Percentiles rank a stretch among this genome's conserved stretches.
Evolutionary conservation across 2,888 invertebrate species (phyloP).

Genomic region (Eilema caniola): DNA sequence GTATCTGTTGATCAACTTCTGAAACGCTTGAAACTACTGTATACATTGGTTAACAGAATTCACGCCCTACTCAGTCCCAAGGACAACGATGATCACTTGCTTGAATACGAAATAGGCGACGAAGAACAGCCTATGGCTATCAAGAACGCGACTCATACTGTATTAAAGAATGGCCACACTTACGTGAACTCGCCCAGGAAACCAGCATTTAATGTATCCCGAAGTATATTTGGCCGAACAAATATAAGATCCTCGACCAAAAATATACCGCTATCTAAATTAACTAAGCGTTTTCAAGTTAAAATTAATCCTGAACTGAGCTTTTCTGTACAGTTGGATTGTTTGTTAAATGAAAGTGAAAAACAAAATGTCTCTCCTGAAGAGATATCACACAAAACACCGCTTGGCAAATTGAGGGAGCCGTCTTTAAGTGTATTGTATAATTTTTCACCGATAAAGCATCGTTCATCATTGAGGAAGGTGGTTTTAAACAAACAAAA

Average conservation of each 20-base stretch:
- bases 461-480: conserved; percentile 71
- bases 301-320: conserved; percentile 70
- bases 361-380: conserved; percentile 45
- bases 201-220: conserved; percentile 57
- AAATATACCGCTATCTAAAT: conserved; percentile 65
- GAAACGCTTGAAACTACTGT: conserved; percentile 76
- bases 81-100: conserved; percentile 71
- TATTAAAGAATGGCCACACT: conserved; percentile 62
- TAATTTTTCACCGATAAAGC: conserved; percentile 68
- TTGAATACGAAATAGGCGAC: conserved; percentile 60
- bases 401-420: conserved; percentile 55
- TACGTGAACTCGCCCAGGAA: conserved; percentile 65
- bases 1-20: conserved; percentile 66
- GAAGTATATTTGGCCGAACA: conserved; percentile 73
- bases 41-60: conserved; percentile 73
- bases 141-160: conserved; percentile 69
- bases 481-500: conserved; percentile 67
- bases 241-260: conserved; percentile 67
- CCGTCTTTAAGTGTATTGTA: conserved; percentile 66
- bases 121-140: conserved; percentile 48
- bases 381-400: conserved; percentile 44
- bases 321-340: conserved; percentile 75
- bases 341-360: conserved; percentile 59
- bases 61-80: conserved; percentile 69
- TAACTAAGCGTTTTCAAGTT: conserved; percentile 68